A percentile compares a stretch with the other conserved stretches of the same genome.
These are phyloP conservation scores for Neosilurus mollespiculum DNA, from an alignment of 2,797 vertebrate genomes.

Conservation along the genomic window DNA sequence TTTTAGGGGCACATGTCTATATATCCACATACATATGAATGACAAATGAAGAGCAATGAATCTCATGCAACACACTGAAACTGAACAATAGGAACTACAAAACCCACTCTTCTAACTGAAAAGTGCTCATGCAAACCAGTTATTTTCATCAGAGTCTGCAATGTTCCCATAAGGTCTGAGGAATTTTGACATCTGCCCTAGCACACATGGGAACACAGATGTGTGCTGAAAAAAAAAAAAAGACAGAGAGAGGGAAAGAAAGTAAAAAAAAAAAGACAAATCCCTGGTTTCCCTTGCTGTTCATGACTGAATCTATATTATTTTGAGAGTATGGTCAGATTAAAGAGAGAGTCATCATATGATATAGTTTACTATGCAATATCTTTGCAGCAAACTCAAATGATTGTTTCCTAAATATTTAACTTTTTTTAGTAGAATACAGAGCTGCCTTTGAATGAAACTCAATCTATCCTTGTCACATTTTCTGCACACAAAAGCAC, in stretches of 20 bases:
- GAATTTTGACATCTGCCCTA: constrained; percentile 61
- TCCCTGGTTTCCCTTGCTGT: constrained; percentile 55
- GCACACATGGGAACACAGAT: constrained; percentile 59
- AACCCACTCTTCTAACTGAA: constrained; percentile 4
- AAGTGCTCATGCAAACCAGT: constrained; percentile 33
- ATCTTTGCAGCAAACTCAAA: constrained; percentile 22
- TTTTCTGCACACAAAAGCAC: background rate
- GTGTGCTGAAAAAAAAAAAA: constrained; percentile 48
- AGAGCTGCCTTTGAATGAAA: background rate
- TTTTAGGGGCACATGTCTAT: constrained; percentile 11
- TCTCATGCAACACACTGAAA: background rate
- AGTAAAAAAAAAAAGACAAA: constrained; percentile 39
- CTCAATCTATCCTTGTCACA: constrained; percentile 8
- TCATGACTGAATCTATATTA: constrained; percentile 37
- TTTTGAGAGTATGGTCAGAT: constrained; percentile 17
- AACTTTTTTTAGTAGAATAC: constrained; percentile 16
- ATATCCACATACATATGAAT: constrained; percentile 15
- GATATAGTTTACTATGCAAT: constrained; percentile 19
- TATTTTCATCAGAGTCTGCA: constrained; percentile 50
- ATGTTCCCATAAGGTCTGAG: constrained; percentile 55
- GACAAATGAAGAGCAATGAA: background rate
- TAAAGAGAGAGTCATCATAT: constrained; percentile 9
- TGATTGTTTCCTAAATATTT: constrained; percentile 18
- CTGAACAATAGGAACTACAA: constrained; percentile 6
- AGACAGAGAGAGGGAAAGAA: background rate